Base-by-base conservation (phyloP, 2,113 vertebrate species). In the Corythoichthys haematopterus region DNA sequence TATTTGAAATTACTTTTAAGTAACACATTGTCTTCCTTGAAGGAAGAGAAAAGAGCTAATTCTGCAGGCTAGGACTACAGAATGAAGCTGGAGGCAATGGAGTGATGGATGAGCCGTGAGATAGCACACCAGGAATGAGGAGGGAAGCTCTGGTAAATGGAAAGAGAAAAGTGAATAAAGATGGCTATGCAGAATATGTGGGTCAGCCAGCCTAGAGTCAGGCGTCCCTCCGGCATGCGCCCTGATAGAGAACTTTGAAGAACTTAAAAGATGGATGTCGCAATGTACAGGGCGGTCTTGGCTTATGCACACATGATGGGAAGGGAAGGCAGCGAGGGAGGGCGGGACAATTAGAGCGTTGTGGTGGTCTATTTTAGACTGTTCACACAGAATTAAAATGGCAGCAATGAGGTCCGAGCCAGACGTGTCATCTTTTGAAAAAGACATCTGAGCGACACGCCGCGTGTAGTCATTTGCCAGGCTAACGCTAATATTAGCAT, bases 261-360 rank as follows among this genome's bases (percentile, higher is more conserved):
- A 78, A 80, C 81, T 89, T 86, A 85, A 88, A 89, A 88, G 87
- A 82, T 79, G 78, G 83, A 87, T 88, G 88, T 88, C 68, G 85
- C 84, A 83, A 82, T 75, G 81, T 85, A 83, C 84, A 71, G 80
- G 69, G 77, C 78, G 80, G 72, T 74, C 78, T 81, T 82, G 82
- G 81, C 72, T 81, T 65, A 15, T 61, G 38, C 82, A 81, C 78
- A 72, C 63, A 20, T 43, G 58, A 59, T n/a, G 57, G 57, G 36
- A 16, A 38, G 16, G 56, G 36, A 38, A 28, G 20, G 53, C 11
- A 3, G 46, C 46, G 7, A 11, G 40, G 10, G n/a, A 4, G 38
- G 10, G 35, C 0, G 36, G 36, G 15, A 2, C 9, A 10, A 28
- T 55, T 55, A 47, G 78, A 85, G 84, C 81, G 72, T 70, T 64